Evolutionary conservation across 2,888 invertebrate species (phyloP).

Genomic region (Sclerodermus sp.): DNA sequence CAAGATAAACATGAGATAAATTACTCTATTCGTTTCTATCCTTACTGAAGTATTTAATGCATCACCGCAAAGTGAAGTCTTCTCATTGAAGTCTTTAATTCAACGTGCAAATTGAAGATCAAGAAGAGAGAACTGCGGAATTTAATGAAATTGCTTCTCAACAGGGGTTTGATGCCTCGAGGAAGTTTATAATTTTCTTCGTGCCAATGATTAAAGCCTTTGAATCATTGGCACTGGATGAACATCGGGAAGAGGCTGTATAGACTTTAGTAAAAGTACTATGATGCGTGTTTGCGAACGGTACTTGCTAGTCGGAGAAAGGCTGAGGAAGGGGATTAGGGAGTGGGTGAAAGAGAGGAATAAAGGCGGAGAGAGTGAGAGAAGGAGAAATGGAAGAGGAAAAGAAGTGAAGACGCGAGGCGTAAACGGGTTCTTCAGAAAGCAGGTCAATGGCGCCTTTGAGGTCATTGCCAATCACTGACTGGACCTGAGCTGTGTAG

Average conservation of each 20-base stretch:
- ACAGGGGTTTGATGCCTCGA: too few relatives aligned
- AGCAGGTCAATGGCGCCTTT: constrained; percentile 50
- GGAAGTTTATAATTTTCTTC: too few relatives aligned
- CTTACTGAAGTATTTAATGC: too few relatives aligned
- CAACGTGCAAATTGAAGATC: too few relatives aligned
- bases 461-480: constrained; percentile 46
- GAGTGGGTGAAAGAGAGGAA: background rate
- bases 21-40: too few relatives aligned
- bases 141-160: too few relatives aligned
- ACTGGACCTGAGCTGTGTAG: constrained; percentile 15
- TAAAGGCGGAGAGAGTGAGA: constrained; percentile 2
- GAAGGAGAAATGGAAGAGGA: constrained; percentile 2
- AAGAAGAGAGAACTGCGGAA: too few relatives aligned
- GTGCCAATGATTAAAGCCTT: too few relatives aligned
- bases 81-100: too few relatives aligned
- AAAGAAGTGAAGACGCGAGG: constrained; percentile 12
- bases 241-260: constrained; percentile 1
- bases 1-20: too few relatives aligned
- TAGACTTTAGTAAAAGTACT: constrained; percentile 10
- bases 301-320: constrained; percentile 8
- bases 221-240: too few relatives aligned
- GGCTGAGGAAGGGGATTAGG: constrained; percentile 15
- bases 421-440: constrained; percentile 46
- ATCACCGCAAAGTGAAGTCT: too few relatives aligned
- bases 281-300: background rate